A percentile compares a stretch with the other conserved stretches of the same genome.
phyloP scores from a whole-genome alignment of 2,888 invertebrate genomes.

The Cremastinae sp. region DNA sequence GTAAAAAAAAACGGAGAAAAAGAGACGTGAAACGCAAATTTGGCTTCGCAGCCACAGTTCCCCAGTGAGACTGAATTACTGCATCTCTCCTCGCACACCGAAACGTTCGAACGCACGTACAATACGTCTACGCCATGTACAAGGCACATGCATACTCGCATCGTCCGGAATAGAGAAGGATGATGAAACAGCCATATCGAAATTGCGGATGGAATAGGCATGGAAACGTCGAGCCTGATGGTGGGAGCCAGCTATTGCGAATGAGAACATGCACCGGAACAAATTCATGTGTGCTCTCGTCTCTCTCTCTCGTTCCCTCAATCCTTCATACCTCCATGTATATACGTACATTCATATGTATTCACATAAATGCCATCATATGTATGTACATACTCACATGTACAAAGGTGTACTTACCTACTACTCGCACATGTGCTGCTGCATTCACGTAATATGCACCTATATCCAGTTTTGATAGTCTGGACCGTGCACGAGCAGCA shows the following conservation, averaged over 20 bases:
- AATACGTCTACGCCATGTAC: neutral
- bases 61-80: conserved; percentile 24
- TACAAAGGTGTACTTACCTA: no score
- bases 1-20: neutral
- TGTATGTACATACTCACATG: no score
- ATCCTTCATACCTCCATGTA: no score
- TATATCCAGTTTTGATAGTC: conserved; percentile 32
- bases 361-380: no score
- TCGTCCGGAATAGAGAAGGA: conserved; percentile 29
- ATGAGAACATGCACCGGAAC: conserved; percentile 26
- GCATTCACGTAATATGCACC: neutral
- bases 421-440: no score
- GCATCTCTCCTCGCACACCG: neutral
- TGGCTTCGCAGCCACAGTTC: conserved; percentile 37
- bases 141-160: neutral
- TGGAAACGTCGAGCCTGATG: conserved; percentile 4
- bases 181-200: conserved; percentile 40
- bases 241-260: conserved; percentile 26
- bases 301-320: neutral
- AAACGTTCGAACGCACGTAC: neutral
- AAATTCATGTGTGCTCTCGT: conserved; percentile 44
- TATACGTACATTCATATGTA: no score
- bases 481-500: conserved; percentile 65
- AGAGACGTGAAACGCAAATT: conserved; percentile 63
- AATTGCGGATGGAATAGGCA: conserved; percentile 52